Conservation (phyloP, 1,140 invertebrate genomes). For the Homarus americanus region DNA sequence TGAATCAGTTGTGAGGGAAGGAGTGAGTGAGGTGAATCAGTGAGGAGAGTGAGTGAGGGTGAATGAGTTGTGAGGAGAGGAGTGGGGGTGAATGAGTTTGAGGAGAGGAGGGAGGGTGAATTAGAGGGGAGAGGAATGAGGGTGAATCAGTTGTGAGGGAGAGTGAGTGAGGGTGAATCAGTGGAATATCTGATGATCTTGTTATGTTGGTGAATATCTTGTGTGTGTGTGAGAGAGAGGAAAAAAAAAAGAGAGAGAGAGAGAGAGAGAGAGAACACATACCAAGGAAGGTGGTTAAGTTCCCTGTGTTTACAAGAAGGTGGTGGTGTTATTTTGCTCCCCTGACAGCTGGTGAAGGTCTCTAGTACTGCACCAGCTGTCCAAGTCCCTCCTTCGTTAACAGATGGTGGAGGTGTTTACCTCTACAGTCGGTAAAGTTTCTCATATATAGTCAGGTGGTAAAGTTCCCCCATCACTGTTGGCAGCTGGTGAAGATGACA, state of each 20-base stretch:
- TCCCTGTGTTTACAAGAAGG: too few relatives aligned
- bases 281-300: background rate
- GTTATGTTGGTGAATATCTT: too few relatives aligned
- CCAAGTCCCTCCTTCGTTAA: too few relatives aligned
- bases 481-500: background rate
- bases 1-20: background rate
- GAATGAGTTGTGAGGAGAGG: background rate
- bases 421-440: too few relatives aligned
- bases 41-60: background rate
- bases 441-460: too few relatives aligned
- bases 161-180: slow-evolving; percentile 9
- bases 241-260: slow-evolving; percentile 33
- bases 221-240: background rate
- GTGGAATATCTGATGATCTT: too few relatives aligned
- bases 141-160: background rate
- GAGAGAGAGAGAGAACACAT: background rate
- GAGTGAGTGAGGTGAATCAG: background rate
- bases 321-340: too few relatives aligned
- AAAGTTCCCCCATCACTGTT: too few relatives aligned
- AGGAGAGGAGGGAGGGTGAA: background rate
- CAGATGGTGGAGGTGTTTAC: too few relatives aligned
- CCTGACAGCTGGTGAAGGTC: too few relatives aligned
- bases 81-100: background rate
- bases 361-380: too few relatives aligned
- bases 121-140: background rate